Conservation (phyloP, 2,113 vertebrate genomes). For the Myotis yumanensis region DNA sequence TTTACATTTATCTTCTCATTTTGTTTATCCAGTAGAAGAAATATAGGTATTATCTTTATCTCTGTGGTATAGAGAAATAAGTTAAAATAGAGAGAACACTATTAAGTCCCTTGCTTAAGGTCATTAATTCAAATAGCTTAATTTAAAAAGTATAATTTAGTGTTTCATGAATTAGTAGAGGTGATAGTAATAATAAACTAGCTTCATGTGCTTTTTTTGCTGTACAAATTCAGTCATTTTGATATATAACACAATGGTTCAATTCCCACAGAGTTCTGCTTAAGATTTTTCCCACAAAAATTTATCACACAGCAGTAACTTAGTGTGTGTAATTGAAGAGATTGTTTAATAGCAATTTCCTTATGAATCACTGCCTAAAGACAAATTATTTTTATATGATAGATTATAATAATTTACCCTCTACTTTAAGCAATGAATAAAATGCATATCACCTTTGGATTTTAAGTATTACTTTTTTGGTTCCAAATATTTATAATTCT, state of each 20-base stretch:
- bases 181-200: slow-evolving; percentile 48
- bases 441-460: neutral
- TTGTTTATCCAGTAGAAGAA: neutral
- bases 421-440: slow-evolving; percentile 62
- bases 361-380: slow-evolving; percentile 70
- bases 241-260: slow-evolving; percentile 42
- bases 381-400: slow-evolving; percentile 66
- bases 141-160: slow-evolving; percentile 27
- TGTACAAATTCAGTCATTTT: slow-evolving; percentile 58
- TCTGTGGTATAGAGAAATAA: neutral
- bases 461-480: slow-evolving; percentile 49
- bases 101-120: slow-evolving; percentile 20
- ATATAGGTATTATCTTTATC: neutral
- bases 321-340: slow-evolving; percentile 59
- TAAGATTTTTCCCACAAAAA: slow-evolving; percentile 51
- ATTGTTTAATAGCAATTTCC: slow-evolving; percentile 69
- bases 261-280: slow-evolving; percentile 49
- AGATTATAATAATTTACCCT: slow-evolving; percentile 60
- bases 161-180: slow-evolving; percentile 46
- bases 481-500: slow-evolving; percentile 63
- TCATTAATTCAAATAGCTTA: slow-evolving; percentile 30
- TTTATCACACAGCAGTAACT: slow-evolving; percentile 56
- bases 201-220: neutral
- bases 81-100: neutral
- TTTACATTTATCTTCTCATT: slow-evolving; percentile 20